Percentiles rank a stretch among this genome's conserved stretches.
Conservation (phyloP, 2,797 vertebrate species). For the Sebastiscus tertius region DNA sequence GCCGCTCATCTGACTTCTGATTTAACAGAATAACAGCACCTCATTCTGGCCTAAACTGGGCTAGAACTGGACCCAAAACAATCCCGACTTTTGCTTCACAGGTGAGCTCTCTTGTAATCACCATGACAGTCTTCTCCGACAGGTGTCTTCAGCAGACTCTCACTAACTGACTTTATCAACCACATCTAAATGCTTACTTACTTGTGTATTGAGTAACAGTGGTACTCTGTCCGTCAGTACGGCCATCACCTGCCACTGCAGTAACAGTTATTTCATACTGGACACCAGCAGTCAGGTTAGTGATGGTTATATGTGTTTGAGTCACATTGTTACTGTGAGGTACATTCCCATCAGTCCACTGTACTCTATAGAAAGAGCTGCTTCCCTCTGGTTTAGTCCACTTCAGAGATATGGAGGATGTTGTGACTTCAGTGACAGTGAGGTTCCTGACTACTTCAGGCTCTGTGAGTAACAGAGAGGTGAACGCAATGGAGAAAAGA, state of each 20-base stretch:
- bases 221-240: not conserved
- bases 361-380: not conserved
- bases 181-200: constrained; percentile 9
- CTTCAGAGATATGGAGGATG: constrained; percentile 18
- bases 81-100: not conserved
- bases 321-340: too few relatives aligned
- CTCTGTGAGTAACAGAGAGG: constrained; percentile 10
- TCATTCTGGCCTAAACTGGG: not conserved
- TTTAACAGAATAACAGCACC: not conserved
- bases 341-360: too few relatives aligned
- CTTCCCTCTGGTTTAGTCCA: constrained; percentile 40
- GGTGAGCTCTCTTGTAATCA: not conserved
- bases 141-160: not conserved
- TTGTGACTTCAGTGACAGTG: not conserved
- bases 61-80: not conserved
- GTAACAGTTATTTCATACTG: not conserved
- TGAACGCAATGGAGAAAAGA: not conserved
- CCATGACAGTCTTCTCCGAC: not conserved
- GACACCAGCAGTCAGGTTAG: constrained; percentile 19
- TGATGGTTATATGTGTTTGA: not conserved
- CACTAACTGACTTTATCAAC: too few relatives aligned
- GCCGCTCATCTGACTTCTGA: not conserved
- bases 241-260: constrained; percentile 27
- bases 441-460: constrained; percentile 25
- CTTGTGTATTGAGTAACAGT: constrained; percentile 19